Base-by-base conservation (phyloP, 2,797 vertebrate species). In the Tachyglossus aculeatus region DNA sequence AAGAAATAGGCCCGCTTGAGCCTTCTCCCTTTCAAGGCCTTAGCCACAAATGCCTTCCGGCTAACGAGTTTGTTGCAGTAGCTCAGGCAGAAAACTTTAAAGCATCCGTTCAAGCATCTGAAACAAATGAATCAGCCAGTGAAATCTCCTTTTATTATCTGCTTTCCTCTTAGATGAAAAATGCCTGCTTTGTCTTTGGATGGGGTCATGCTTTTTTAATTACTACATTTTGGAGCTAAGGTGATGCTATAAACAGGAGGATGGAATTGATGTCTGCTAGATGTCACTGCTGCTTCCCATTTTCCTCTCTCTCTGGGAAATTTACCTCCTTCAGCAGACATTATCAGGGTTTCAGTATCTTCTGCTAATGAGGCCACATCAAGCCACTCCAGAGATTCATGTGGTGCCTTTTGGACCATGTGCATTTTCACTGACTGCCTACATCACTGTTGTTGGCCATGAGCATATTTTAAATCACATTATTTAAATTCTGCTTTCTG, bases 91-190 rank as follows among this genome's bases (percentile, higher is more conserved):
- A 82, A 77, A 85, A 71, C 21, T 63, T 76, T 87, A 87, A 80
- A 87, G 85, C 85, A 87, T 87, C 85, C 85, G 85, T 87, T 87
- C 85, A 87, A 87, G 85, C 85, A 87, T 85, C 85, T 87, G 76
- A 88, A 88, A 84, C 81, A 88, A 86, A 88, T 2, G 80, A 88
- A 88, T 74, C 78, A 81, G 80, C 82, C 74, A 60, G 82, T 84
- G 82, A 86, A 81, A 86, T 83, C 76, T 66, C 65, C 79, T 80
- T 65, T 86, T 67, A 83, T 70, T 34, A 73, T 45, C 52, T 80
- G 52, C 54, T 82, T 75, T 74, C 58, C 60, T 77, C 61, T 75
- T 66, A 80, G 60, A 70, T 43, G 60, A 63, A 75, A 72, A 75
- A 63, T 45, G 24, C 24, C 38, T 54, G 47, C 39, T 34, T 44